Evolutionary conservation across 2,113 vertebrate genomes (phyloP).

Genomic region (Ceyx margarethae): DNA sequence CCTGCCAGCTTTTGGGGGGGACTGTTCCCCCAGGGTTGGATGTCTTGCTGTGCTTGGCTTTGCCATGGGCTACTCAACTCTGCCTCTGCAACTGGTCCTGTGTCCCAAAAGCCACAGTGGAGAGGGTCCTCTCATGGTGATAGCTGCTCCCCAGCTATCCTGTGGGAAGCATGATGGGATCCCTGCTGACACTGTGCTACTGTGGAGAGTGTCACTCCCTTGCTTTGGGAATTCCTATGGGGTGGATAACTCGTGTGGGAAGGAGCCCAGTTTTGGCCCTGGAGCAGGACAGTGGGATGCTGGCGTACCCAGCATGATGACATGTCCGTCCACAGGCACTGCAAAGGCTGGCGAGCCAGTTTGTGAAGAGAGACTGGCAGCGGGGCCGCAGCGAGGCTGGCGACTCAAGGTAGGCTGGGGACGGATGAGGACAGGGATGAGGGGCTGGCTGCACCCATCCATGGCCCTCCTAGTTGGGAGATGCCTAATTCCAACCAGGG

Average conservation of each 20-base stretch:
- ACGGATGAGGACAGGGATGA: neutral
- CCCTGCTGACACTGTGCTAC: neutral
- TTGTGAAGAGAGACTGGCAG: constrained; percentile 86
- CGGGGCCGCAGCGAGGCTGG: constrained; percentile 74
- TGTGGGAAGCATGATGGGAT: rapidly evolving
- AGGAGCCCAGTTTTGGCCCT: neutral
- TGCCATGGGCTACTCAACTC: neutral
- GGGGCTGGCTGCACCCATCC: rapidly evolving
- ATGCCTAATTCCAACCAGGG: too few relatives aligned
- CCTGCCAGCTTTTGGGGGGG: too few relatives aligned
- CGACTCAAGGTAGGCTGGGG: constrained; percentile 62
- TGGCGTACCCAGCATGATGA: rapidly evolving
- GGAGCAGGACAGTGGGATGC: rapidly evolving
- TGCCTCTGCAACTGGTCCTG: neutral
- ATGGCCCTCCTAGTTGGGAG: neutral
- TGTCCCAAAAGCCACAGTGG: rapidly evolving
- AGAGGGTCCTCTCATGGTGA: rapidly evolving
- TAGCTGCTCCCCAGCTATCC: neutral
- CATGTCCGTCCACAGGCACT: constrained; percentile 71
- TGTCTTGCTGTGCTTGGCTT: neutral
- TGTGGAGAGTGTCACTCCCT: rapidly evolving
- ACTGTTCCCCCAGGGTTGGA: rapidly evolving
- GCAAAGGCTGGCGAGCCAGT: constrained; percentile 85
- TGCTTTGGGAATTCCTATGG: neutral
- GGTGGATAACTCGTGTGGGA: rapidly evolving